Evolutionary conservation across 2,888 invertebrate species (phyloP).

Genomic region (Bombyx huttoni): DNA sequence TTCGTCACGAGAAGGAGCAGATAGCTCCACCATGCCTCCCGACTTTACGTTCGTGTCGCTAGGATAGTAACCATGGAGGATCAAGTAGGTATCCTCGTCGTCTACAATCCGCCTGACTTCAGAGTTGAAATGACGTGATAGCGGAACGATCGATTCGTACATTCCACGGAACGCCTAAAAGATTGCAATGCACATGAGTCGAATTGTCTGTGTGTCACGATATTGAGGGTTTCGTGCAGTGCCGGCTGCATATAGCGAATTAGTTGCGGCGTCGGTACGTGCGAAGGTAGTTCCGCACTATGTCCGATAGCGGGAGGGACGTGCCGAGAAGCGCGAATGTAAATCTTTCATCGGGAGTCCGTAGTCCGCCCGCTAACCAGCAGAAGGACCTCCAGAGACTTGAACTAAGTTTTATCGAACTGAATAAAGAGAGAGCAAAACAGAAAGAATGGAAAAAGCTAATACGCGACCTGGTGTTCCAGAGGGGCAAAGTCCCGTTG

Average conservation of each 20-base stretch:
- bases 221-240: constrained; percentile 49
- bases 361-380: constrained; percentile 42
- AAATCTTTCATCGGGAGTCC: constrained; percentile 26
- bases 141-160: constrained; percentile 53
- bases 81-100: constrained; percentile 56
- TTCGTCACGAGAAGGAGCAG: constrained; percentile 57
- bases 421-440: constrained; percentile 65
- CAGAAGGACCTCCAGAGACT: constrained; percentile 59
- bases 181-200: constrained; percentile 54
- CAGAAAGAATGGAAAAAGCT: constrained; percentile 71
- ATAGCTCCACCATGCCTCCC: constrained; percentile 48
- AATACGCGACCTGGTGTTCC: constrained; percentile 73
- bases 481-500: constrained; percentile 95
- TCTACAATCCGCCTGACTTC: constrained; percentile 31
- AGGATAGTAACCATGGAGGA: constrained; percentile 50
- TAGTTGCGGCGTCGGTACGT: constrained; percentile 22
- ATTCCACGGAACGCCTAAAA: constrained; percentile 41
- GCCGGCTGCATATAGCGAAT: constrained; percentile 43
- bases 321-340: constrained; percentile 39
- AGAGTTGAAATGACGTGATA: constrained; percentile 39
- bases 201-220: constrained; percentile 50
- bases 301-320: constrained; percentile 38
- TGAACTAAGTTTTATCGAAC: constrained; percentile 62
- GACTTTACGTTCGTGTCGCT: constrained; percentile 25
- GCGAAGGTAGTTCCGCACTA: constrained; percentile 15